Evolutionary conservation across 2,797 vertebrate species (phyloP).

Genomic region (Pantherophis alleghaniensis): DNA sequence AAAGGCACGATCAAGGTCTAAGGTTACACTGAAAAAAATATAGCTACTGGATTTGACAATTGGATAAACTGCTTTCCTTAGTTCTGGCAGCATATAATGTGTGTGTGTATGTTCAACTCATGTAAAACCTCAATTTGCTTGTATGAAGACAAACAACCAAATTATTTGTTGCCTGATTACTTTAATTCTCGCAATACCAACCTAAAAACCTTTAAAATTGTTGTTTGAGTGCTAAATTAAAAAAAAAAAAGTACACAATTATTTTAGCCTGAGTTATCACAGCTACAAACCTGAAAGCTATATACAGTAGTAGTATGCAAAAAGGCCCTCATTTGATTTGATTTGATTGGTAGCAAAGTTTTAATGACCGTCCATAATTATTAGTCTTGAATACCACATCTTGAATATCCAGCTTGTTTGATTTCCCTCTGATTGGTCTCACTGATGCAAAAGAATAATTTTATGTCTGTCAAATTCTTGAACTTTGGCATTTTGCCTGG

Average conservation of each 20-base stretch:
- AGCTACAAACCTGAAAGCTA: neutral
- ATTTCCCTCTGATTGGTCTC: neutral
- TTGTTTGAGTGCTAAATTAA: neutral
- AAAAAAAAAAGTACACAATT: neutral
- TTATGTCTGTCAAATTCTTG: neutral
- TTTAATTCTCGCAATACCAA: neutral
- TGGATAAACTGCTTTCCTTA: neutral
- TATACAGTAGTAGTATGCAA: neutral
- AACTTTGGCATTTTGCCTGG: neutral
- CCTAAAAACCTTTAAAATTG: neutral
- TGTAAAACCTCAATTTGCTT: neutral
- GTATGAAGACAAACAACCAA: constrained; percentile 24
- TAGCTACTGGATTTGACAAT: neutral
- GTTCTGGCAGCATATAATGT: neutral
- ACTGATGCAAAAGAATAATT: neutral
- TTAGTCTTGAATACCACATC: neutral
- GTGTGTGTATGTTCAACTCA: neutral
- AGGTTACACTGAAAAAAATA: neutral
- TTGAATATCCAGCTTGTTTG: neutral
- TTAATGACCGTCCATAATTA: neutral
- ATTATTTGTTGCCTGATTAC: constrained; percentile 40
- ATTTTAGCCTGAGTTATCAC: neutral
- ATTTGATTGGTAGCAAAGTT: neutral
- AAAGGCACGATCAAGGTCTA: neutral
- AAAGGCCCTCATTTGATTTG: neutral